Conservation (phyloP, 2,113 vertebrate genomes). For the Mobula hypostoma region DNA sequence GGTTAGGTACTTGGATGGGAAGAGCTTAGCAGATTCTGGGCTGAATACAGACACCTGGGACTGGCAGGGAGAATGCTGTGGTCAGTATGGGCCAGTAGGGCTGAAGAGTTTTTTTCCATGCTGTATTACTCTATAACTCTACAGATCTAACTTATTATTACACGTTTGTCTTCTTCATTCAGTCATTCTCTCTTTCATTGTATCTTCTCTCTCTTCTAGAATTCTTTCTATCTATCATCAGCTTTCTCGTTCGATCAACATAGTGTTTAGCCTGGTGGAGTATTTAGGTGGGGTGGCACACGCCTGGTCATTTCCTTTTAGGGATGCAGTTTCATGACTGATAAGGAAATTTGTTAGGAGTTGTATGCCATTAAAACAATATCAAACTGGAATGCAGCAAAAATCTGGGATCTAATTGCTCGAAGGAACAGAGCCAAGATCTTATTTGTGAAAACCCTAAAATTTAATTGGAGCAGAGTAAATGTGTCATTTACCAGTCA, state of each 20-base stretch:
- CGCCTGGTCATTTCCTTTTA: background rate
- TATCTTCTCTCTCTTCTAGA: background rate
- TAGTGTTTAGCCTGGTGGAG: background rate
- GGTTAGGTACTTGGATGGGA: too few species aligned
- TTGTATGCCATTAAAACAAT: background rate
- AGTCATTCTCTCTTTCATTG: background rate
- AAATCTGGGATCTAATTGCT: background rate
- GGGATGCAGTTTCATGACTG: background rate
- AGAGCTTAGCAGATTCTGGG: too few species aligned
- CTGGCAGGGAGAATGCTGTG: too few species aligned
- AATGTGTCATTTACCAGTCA: background rate
- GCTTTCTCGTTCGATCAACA: background rate
- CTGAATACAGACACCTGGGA: too few species aligned
- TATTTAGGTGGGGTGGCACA: background rate
- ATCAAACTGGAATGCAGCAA: background rate
- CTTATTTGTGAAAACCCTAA: background rate
- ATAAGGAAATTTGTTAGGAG: background rate
- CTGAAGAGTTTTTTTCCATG: too few species aligned
- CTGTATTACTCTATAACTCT: background rate
- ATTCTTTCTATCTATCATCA: background rate
- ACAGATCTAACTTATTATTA: background rate
- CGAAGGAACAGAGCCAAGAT: background rate
- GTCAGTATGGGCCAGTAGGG: too few species aligned
- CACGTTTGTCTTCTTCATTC: background rate
- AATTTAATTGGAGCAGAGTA: background rate